Base-by-base conservation (phyloP, 2,797 vertebrate genomes). In the Zalophus californianus region DNA sequence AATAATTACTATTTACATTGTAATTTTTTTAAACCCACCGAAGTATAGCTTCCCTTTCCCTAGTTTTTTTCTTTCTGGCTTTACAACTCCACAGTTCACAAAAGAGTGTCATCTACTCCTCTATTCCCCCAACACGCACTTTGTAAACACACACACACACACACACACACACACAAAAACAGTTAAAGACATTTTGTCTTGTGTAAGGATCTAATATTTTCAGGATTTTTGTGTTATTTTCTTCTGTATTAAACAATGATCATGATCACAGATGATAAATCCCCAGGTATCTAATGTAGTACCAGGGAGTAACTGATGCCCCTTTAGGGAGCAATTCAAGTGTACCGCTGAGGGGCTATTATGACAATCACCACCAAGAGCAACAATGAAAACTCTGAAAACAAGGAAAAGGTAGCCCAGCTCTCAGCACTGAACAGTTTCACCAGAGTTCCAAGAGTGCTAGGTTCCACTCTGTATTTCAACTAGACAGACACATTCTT, bases 11-110 rank as follows among this genome's bases (percentile, higher is more conserved):
- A 73, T 77, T 70, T 70, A 35, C 44, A 62, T 64, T 44, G 75
- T 60, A 75, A 77, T 73, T 78, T 82, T 64, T 70, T 86, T 15
- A 62, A 90, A 38, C 15, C 20, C 25, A 27, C 32, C 15, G 66
- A 91, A 29, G 1, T n/a, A 78, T 60, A 78, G 14, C 44, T 73
- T 15, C 29, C n/a, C 11, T 87, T 92, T 78, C 12, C 48, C 29
- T 96, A 60, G 3, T 25, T 70, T 86, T 72, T 66, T 29, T 88
- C 60, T 92, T 94, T 91, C 54, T 72, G 68, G n/a, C 75, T 90
- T 94, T 86, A 90, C 20, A 38, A n/a, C 29, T 54, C 3, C 52
- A 82, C 5, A 15, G 27, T 41, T 78, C 54, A 91, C 25, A 70
- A 41, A 56, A 80, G 11, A 29, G 18, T 16, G 27, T 32, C 20